Base-by-base conservation (phyloP, 2,888 invertebrate species). In the Sinopyrophorus schimmeli region DNA sequence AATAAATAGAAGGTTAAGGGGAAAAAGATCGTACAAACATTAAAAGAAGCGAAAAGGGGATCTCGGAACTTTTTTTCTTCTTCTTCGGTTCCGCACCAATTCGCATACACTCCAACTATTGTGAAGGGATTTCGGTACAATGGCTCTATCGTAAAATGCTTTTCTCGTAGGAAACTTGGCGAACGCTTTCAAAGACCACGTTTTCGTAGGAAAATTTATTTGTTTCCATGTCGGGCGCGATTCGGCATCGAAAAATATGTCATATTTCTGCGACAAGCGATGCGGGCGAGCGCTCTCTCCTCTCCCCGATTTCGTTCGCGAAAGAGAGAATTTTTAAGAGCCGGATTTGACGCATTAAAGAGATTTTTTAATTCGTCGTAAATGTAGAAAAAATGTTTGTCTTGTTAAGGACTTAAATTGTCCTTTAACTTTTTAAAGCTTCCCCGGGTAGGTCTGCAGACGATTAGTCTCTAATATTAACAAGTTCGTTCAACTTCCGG, bases 401-500 rank as follows among this genome's bases (percentile, higher is more conserved):
- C n/a, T n/a, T n/a, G n/a, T n/a, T n/a, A n/a, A 24, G 35, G 35
- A 35, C 24, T 27, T 23, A 16, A 15, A 28, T 27, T 27, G 20
- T 26, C 26, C 18, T 39, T 27, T 18, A 39, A 28, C 27, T 39
- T 20, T 27, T 26, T 15, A 27, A 39, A 27, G 28, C 27, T 28
- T 39, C 26, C 17, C 18, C 23, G 39, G 9, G 14, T 39, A n/a
- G n/a, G 18, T 38, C 26, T 39, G 18, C 27, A 28, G 28, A 34
- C 18, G 34, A 43, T 43, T 34, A 34, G 34, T 32, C 42, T 34
- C 34, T 34, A 24, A 34, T 34, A 31, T 41, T 41, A 41, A 35
- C 23, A 39, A 43, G 42, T 43, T 43, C 42, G 21, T 43, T 43
- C 42, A 43, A 43, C 42, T 43, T 43, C 42, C 42, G 42, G 34